Percentiles rank a stretch among this genome's conserved stretches.
Conservation (phyloP, 2,797 vertebrate species). For the Rhinella marina region DNA sequence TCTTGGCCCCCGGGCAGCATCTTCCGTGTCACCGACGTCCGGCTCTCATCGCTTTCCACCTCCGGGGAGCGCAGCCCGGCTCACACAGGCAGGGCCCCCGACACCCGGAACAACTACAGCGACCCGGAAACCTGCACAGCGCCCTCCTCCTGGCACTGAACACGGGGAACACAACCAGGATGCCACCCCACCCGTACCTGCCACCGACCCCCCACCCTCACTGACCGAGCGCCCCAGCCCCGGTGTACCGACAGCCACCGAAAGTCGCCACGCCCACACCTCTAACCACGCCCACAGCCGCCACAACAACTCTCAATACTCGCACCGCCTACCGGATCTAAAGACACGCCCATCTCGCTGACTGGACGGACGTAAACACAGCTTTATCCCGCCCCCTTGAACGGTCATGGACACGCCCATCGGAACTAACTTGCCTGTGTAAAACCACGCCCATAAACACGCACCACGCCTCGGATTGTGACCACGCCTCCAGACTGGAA, state of each 20-base stretch:
- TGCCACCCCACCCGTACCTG: background rate
- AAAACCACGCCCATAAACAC: background rate
- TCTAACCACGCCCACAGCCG: background rate
- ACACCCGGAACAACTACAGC: constrained; percentile 54
- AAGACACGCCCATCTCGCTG: background rate
- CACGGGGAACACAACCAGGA: background rate
- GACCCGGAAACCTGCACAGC: constrained; percentile 52
- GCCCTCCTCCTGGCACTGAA: background rate
- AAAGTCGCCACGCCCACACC: background rate
- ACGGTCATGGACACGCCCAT: background rate
- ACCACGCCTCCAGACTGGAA: background rate
- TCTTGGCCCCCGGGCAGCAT: constrained; percentile 16
- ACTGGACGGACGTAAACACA: background rate
- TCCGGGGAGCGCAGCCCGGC: constrained; percentile 10
- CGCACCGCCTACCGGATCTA: background rate
- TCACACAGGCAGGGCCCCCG: constrained; percentile 23
- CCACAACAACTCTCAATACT: background rate
- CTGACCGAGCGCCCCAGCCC: constrained; percentile 19
- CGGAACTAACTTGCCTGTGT: background rate
- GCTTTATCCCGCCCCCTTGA: background rate
- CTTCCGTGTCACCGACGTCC: background rate
- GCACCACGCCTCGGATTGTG: background rate
- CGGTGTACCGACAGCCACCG: background rate
- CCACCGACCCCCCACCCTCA: background rate
- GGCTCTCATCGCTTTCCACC: background rate